Evolutionary conservation across 2,113 vertebrate genomes (phyloP).

Genomic region (Chinchilla lanigera): DNA sequence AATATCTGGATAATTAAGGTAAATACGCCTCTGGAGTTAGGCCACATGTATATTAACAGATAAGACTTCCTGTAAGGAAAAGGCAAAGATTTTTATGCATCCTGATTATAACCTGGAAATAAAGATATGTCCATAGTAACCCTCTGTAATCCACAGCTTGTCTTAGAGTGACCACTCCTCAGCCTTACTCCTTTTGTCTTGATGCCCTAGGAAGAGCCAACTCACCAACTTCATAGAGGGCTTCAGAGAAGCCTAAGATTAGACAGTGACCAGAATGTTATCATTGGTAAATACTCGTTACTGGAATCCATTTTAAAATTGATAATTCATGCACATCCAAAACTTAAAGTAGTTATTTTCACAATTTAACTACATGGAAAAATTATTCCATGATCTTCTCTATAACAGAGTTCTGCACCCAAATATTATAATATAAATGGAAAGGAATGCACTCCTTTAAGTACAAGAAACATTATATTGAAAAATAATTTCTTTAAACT

Average conservation of each 20-base stretch:
- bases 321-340: neutral
- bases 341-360: neutral
- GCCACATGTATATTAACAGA: neutral
- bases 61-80: neutral
- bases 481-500: neutral
- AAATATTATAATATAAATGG: neutral
- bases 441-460: neutral
- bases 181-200: neutral
- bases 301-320: neutral
- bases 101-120: neutral
- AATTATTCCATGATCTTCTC: neutral
- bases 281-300: neutral
- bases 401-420: neutral
- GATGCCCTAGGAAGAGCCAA: neutral
- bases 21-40: neutral
- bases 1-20: no score
- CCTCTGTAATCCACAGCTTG: neutral
- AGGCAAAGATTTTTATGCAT: neutral
- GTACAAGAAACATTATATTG: neutral
- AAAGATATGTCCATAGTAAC: neutral
- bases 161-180: accelerated
- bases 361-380: neutral
- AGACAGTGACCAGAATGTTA: neutral
- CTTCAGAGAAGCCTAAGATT: neutral
- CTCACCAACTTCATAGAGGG: neutral